Evolutionary conservation across 1,140 invertebrate species (phyloP).

Genomic region (Meteorus sp.): DNA sequence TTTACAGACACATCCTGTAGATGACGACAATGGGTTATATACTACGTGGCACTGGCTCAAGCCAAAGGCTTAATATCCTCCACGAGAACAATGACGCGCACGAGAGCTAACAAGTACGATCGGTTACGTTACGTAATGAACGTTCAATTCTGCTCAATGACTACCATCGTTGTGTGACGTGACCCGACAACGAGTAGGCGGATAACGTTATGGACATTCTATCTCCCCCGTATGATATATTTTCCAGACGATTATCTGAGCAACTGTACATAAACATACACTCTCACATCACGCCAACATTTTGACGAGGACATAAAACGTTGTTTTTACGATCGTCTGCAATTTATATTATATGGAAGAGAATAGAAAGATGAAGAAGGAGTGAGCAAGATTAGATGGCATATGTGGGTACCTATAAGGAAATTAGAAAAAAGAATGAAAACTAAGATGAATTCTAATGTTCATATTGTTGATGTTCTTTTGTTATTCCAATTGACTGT

Average conservation of each 20-base stretch:
- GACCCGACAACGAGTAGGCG: constrained; percentile 21
- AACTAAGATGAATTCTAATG: too few species aligned
- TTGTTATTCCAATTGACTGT: too few species aligned
- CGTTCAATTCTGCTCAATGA: constrained; percentile 16
- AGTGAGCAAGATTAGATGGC: too few species aligned
- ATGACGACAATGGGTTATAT: not conserved
- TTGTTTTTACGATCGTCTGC: not conserved
- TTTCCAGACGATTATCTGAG: constrained; percentile 26
- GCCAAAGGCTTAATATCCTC: constrained; percentile 29
- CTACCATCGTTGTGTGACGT: constrained; percentile 20
- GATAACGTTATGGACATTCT: constrained; percentile 30
- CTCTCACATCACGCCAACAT: not conserved
- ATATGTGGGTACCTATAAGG: too few species aligned
- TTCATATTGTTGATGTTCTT: too few species aligned
- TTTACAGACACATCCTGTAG: too few species aligned
- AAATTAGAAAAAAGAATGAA: too few species aligned
- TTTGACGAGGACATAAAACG: not conserved
- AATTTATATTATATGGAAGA: not conserved
- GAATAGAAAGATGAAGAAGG: not conserved
- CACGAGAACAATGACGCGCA: constrained; percentile 21
- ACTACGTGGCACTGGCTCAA: constrained; percentile 25
- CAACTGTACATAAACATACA: constrained; percentile 4
- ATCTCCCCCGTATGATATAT: constrained; percentile 22
- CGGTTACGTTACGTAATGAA: constrained; percentile 27
- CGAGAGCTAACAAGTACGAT: constrained; percentile 19